phyloP scores from a whole-genome alignment of 2,888 invertebrate species.

The Zootermopsis nevadensis region DNA sequence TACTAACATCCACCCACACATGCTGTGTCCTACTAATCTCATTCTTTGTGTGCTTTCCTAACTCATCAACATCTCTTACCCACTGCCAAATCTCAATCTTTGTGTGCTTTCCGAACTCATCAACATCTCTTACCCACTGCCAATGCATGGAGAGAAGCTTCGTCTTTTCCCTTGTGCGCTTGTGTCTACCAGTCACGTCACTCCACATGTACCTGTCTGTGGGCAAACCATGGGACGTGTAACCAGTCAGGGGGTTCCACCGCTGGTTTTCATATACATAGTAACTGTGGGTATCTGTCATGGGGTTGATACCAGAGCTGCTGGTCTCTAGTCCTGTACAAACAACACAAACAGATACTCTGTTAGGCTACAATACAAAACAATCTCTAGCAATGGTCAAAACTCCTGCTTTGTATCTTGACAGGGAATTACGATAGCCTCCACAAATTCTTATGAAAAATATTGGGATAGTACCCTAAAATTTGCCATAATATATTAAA shows the following conservation, averaged over 20 bases:
- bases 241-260: constrained; percentile 93
- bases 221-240: constrained; percentile 85
- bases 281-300: constrained; percentile 87
- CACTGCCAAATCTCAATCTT: constrained; percentile 82
- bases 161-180: constrained; percentile 86
- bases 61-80: constrained; percentile 65
- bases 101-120: too few relatives aligned
- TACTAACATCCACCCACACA: too few relatives aligned
- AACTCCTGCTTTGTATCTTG: too few relatives aligned
- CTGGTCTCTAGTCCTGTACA: constrained; percentile 66
- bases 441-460: too few relatives aligned
- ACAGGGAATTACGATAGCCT: too few relatives aligned
- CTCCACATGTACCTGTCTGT: constrained; percentile 94
- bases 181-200: constrained; percentile 85
- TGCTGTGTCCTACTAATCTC: too few relatives aligned
- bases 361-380: too few relatives aligned
- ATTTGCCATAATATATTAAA: too few relatives aligned
- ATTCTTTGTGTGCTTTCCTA: too few relatives aligned
- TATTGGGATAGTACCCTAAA: too few relatives aligned
- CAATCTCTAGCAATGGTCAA: too few relatives aligned
- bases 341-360: not conserved
- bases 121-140: constrained; percentile 78
- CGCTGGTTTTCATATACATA: constrained; percentile 94
- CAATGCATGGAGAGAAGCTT: constrained; percentile 87
- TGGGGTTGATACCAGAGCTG: constrained; percentile 74